phyloP scores from a whole-genome alignment of 2,797 vertebrate species.

The Dipus sagitta region DNA sequence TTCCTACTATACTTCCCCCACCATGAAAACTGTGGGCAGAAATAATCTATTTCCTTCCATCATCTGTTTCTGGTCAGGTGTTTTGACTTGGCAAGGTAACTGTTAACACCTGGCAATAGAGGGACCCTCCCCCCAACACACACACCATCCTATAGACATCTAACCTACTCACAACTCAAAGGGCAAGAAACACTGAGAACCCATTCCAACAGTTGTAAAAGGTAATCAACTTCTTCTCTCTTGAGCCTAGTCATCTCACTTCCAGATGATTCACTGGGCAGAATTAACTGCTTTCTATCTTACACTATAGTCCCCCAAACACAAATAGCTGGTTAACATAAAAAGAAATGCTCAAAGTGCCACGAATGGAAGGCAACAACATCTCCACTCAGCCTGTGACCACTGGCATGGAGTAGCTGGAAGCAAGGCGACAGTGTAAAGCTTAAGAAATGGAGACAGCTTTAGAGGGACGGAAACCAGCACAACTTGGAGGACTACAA shows the following conservation, averaged over 20 bases:
- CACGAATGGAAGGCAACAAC: conserved; percentile 17
- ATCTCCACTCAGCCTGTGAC: neutral
- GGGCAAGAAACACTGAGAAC: conserved; percentile 21
- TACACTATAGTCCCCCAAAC: conserved; percentile 15
- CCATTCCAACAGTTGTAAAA: conserved; percentile 33
- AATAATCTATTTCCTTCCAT: no score
- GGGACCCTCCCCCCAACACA: neutral
- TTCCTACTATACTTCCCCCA: no score
- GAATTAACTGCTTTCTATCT: conserved; percentile 33
- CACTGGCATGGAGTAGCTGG: neutral
- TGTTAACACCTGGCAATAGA: neutral
- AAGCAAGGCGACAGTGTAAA: conserved; percentile 4
- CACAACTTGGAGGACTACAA: neutral
- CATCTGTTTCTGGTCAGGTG: no score
- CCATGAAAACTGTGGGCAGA: no score
- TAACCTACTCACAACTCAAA: conserved; percentile 10
- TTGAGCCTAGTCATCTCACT: neutral
- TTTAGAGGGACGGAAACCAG: no score
- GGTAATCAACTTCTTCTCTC: neutral
- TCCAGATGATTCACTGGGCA: neutral
- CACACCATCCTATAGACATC: conserved; percentile 40
- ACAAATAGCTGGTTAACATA: conserved; percentile 52
- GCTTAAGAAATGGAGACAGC: neutral
- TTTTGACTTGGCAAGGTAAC: no score
- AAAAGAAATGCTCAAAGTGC: conserved; percentile 25